A percentile compares a stretch with the other conserved stretches of the same genome.
These are phyloP conservation scores for Hypolimnas misippus DNA, from an alignment of 2,888 invertebrate species.

Conservation along the genomic window DNA sequence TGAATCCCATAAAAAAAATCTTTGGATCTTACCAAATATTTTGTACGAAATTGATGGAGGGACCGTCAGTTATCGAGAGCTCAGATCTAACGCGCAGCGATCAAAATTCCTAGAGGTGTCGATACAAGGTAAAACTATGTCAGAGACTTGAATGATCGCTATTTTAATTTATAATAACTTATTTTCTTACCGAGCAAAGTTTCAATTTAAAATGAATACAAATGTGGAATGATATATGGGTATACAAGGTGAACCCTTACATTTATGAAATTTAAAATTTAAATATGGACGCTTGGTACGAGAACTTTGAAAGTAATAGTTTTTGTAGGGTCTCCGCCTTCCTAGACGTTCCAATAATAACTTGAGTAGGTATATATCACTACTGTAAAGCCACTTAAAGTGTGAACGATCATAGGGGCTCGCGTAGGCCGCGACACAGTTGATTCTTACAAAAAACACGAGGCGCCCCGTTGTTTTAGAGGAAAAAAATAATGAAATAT, in stretches of 20 bases:
- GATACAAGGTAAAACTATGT: slow-evolving; percentile 73
- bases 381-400: slow-evolving; percentile 77
- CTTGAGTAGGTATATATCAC: slow-evolving; percentile 66
- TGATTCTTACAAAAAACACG: slow-evolving; percentile 73
- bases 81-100: slow-evolving; percentile 69
- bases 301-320: slow-evolving; percentile 38
- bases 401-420: slow-evolving; percentile 75
- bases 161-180: slow-evolving; percentile 53
- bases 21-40: slow-evolving; percentile 79
- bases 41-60: slow-evolving; percentile 80
- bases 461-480: slow-evolving; percentile 81
- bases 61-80: slow-evolving; percentile 70
- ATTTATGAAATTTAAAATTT: slow-evolving; percentile 39
- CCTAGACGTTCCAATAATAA: slow-evolving; percentile 63
- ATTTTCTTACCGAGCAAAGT: slow-evolving; percentile 46
- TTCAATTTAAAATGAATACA: slow-evolving; percentile 40
- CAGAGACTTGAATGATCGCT: slow-evolving; percentile 56
- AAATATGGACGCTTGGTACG: slow-evolving; percentile 30
- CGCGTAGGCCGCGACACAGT: slow-evolving; percentile 72
- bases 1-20: slow-evolving; percentile 77
- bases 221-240: slow-evolving; percentile 28
- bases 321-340: slow-evolving; percentile 44
- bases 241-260: slow-evolving; percentile 21
- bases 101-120: slow-evolving; percentile 83
- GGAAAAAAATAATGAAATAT: slow-evolving; percentile 80